Conservation (phyloP, 1,140 invertebrate species). For the Halesus radiatus region DNA sequence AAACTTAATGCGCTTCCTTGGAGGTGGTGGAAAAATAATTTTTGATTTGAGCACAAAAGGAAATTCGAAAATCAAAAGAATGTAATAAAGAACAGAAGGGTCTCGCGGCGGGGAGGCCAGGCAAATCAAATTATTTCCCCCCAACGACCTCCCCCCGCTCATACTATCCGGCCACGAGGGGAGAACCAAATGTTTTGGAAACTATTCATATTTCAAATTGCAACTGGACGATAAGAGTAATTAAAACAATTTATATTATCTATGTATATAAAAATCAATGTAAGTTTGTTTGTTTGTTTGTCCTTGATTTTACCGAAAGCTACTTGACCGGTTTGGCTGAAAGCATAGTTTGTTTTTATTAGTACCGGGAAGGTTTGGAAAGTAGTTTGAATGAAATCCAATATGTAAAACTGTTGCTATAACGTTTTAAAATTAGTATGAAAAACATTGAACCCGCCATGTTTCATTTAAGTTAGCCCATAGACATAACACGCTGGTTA, state of each 20-base stretch:
- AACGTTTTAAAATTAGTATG: too few relatives aligned
- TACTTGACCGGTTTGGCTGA: too few relatives aligned
- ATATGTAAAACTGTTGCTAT: too few relatives aligned
- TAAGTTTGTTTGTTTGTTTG: too few relatives aligned
- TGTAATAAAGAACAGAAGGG: conserved; percentile 58
- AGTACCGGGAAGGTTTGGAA: too few relatives aligned
- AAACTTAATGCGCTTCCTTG: conserved; percentile 26
- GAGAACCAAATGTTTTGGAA: conserved; percentile 45
- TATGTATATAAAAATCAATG: too few relatives aligned
- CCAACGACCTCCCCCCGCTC: conserved; percentile 43
- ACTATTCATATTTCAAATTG: conserved; percentile 46
- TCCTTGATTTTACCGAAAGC: too few relatives aligned
- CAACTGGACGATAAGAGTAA: conserved; percentile 16
- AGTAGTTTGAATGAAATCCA: too few relatives aligned
- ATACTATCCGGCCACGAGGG: conserved; percentile 22
- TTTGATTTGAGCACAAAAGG: conserved; percentile 58
- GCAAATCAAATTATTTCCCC: conserved; percentile 57
- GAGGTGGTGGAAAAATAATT: conserved; percentile 54
- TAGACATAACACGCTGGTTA: too few relatives aligned
- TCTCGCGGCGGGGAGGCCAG: conserved; percentile 27
- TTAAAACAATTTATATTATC: neutral
- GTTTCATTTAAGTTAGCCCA: too few relatives aligned
- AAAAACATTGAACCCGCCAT: too few relatives aligned
- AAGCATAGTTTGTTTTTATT: too few relatives aligned
- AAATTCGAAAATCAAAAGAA: conserved; percentile 57